Base-by-base conservation (phyloP, 2,797 vertebrate species). In the Tachyglossus aculeatus region DNA sequence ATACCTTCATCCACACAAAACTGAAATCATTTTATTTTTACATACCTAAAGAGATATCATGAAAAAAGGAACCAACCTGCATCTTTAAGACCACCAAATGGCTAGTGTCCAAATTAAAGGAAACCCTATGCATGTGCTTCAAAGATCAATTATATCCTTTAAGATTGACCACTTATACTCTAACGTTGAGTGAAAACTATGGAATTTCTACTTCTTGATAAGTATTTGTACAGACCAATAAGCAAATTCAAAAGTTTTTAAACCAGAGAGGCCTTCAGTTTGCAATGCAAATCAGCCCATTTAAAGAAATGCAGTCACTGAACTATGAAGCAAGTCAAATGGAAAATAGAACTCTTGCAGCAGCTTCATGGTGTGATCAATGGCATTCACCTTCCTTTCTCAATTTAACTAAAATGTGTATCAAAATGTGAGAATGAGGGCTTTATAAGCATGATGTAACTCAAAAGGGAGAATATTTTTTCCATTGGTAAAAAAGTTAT, bases 361-460 rank as follows among this genome's bases (percentile, higher is more conserved):
- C n/a, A 55, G 1, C 54, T 29, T 71, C 51, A 12, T 22, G 67
- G 63, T 56, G 53, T 4, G 71, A 77, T 79, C 71, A 85, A 38
- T 83, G 65, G 40, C 32, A 74, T 57, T 80, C 77, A 71, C 12
- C 57, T 77, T 82, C 60, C 33, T 48, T 16, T 78, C 62, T 85
- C 64, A 71, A 36, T 44, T 57, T 67, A 85, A 71, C 34, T 6
- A 12, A 27, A 88, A 86, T 58, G 51, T 36, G 48, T 83, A 74
- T 59, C 62, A 77, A 79, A 82, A 31, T 13, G 60, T 75, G 41
- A 80, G 87, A 86, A 78, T 5, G 44, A 86, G 80, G 80, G 31
- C 80, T 85, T 88, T 67, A 70, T 60, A 81, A 71, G 66, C 73
- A 80, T 83, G 83, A 77, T 58, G 67, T 50, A 66, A 67, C 67